phyloP scores from a whole-genome alignment of 2,113 vertebrate species.

The Oreochromis niloticus region DNA sequence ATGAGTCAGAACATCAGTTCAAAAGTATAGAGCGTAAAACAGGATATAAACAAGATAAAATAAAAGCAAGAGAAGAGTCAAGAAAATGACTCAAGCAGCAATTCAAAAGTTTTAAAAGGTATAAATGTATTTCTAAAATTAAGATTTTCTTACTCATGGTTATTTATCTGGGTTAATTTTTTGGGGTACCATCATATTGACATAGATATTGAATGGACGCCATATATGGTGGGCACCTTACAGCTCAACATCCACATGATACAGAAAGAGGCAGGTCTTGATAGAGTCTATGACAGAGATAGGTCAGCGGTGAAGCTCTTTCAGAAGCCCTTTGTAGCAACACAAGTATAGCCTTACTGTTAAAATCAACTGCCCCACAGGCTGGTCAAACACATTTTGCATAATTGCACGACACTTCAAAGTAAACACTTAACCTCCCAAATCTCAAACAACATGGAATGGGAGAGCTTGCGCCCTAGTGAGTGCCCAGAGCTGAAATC shows the following conservation, averaged over 20 bases:
- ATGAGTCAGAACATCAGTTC: background rate
- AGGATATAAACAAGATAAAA: background rate
- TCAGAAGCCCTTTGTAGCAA: background rate
- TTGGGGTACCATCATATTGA: background rate
- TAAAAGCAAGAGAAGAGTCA: background rate
- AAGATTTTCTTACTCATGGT: background rate
- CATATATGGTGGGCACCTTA: background rate
- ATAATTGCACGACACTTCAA: background rate
- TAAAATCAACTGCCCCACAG: background rate
- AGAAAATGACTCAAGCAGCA: background rate
- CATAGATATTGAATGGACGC: background rate
- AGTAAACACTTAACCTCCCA: background rate
- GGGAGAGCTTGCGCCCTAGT: background rate
- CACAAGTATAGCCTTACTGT: background rate
- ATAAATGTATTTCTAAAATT: background rate
- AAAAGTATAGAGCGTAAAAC: background rate
- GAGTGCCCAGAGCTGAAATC: background rate
- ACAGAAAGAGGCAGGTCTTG: background rate
- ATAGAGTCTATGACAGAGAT: background rate
- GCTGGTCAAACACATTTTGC: background rate
- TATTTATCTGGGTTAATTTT: background rate
- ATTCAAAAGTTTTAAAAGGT: background rate
- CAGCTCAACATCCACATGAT: background rate
- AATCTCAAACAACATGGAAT: background rate
- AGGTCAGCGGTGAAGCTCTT: background rate